A percentile compares a stretch with the other conserved stretches of the same genome.
phyloP scores from a whole-genome alignment of 2,888 invertebrate genomes.

The Caenorhabditis sp. region DNA sequence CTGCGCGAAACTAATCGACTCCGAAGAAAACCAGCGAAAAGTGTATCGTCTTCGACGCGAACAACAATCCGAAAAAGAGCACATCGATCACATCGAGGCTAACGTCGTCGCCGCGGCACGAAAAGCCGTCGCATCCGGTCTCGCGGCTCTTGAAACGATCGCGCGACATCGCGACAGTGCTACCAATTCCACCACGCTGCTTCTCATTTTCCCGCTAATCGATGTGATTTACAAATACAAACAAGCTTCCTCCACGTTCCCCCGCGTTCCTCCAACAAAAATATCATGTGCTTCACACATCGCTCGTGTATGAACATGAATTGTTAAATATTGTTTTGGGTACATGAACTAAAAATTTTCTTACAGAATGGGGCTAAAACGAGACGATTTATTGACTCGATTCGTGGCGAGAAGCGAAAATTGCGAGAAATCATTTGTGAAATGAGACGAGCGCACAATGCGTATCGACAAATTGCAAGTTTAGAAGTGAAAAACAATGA shows the following conservation, averaged over 20 bases:
- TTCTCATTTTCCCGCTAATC: slow-evolving; percentile 52
- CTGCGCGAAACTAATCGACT: neutral
- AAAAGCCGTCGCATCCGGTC: slow-evolving; percentile 30
- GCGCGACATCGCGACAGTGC: slow-evolving; percentile 8
- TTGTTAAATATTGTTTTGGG: neutral
- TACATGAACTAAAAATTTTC: neutral
- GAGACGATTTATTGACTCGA: slow-evolving; percentile 3
- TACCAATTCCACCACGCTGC: slow-evolving; percentile 16
- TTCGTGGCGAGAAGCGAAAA: neutral
- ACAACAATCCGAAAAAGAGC: slow-evolving; percentile 23
- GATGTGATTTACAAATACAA: slow-evolving; percentile 56
- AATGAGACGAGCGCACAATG: slow-evolving; percentile 22
- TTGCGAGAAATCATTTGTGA: slow-evolving; percentile 13
- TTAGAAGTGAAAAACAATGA: slow-evolving; percentile 5
- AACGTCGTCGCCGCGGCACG: slow-evolving; percentile 14
- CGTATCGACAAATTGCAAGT: slow-evolving; percentile 24
- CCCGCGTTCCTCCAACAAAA: too few relatives aligned
- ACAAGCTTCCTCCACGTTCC: too few relatives aligned
- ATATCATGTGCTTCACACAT: slow-evolving; percentile 42
- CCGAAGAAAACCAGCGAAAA: neutral
- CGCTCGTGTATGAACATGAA: slow-evolving; percentile 46
- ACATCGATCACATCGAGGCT: slow-evolving; percentile 19
- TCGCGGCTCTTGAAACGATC: slow-evolving; percentile 24
- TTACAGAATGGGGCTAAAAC: slow-evolving; percentile 17
- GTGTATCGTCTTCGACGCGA: slow-evolving; percentile 18